These are phyloP conservation scores for Cebidichthys violaceus DNA, from an alignment of 2,113 vertebrate species.

Conservation along the genomic window DNA sequence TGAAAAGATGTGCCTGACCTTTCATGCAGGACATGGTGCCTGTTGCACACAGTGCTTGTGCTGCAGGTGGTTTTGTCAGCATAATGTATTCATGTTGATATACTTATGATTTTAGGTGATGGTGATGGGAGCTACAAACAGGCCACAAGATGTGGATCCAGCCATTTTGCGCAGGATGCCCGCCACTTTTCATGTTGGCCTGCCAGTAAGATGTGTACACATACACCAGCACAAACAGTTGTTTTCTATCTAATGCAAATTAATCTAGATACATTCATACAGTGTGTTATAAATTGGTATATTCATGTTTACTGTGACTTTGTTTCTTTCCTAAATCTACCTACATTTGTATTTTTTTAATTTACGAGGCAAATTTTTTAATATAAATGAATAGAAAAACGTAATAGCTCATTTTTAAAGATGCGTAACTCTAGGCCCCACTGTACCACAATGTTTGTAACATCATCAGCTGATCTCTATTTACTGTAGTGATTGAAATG, in stretches of 20 bases:
- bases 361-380: not conserved
- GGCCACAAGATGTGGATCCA: conserved; percentile 85
- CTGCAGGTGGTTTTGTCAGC: not conserved
- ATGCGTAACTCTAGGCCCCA: not conserved
- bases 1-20: not conserved
- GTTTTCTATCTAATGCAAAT: not conserved
- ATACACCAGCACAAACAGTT: not conserved
- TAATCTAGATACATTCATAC: not conserved
- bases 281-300: not conserved
- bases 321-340: not conserved
- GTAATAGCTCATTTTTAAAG: not conserved
- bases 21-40: not conserved
- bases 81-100: conserved; percentile 2
- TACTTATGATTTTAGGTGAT: conserved; percentile 77
- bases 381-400: not conserved
- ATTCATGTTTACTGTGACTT: not conserved
- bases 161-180: conserved; percentile 87
- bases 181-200: conserved; percentile 80
- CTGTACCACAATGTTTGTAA: too few relatives aligned
- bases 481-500: not conserved
- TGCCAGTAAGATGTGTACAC: conserved; percentile 78
- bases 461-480: not conserved
- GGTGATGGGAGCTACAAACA: conserved; percentile 88
- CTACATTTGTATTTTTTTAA: not conserved
- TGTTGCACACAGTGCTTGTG: not conserved